These are phyloP conservation scores for Amyelois transitella DNA, from an alignment of 1,140 invertebrate genomes.

Conservation along the genomic window DNA sequence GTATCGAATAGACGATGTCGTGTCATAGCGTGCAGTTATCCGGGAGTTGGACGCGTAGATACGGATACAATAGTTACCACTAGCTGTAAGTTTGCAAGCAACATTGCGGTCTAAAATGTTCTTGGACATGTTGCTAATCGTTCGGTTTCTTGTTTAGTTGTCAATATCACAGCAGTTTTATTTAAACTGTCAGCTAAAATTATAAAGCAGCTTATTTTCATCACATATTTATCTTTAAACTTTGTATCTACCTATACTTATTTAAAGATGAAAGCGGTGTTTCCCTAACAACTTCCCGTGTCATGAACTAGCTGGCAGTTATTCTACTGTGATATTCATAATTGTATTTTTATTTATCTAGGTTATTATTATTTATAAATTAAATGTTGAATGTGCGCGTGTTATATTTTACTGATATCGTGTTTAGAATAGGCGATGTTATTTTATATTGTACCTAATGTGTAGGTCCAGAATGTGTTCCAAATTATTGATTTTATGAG, in stretches of 20 bases:
- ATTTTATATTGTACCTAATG: constrained; percentile 58
- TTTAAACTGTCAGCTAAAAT: constrained; percentile 47
- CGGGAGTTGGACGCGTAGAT: constrained; percentile 24
- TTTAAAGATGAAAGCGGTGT: no score
- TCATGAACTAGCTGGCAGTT: constrained; percentile 57
- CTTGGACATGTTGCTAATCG: constrained; percentile 40
- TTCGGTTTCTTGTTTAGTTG: constrained; percentile 42
- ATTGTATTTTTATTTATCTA: constrained; percentile 66
- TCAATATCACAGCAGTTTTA: constrained; percentile 72
- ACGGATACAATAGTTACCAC: constrained; percentile 61
- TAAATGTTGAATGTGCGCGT: constrained; percentile 51
- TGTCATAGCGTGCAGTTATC: constrained; percentile 13
- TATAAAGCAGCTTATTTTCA: constrained; percentile 56
- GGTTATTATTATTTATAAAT: constrained; percentile 63
- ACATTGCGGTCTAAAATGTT: constrained; percentile 46
- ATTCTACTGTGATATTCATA: constrained; percentile 72
- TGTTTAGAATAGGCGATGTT: constrained; percentile 54
- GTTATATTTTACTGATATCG: constrained; percentile 58
- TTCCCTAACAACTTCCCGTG: no score
- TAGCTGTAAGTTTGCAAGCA: constrained; percentile 55
- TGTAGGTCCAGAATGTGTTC: constrained; percentile 63
- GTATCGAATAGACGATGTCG: constrained; percentile 3
- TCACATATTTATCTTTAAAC: constrained; percentile 69
- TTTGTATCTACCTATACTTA: constrained; percentile 62
- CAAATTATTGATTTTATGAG: constrained; percentile 56